These are phyloP conservation scores for Homalodisca vitripennis DNA, from an alignment of 1,140 invertebrate genomes.

Conservation along the genomic window DNA sequence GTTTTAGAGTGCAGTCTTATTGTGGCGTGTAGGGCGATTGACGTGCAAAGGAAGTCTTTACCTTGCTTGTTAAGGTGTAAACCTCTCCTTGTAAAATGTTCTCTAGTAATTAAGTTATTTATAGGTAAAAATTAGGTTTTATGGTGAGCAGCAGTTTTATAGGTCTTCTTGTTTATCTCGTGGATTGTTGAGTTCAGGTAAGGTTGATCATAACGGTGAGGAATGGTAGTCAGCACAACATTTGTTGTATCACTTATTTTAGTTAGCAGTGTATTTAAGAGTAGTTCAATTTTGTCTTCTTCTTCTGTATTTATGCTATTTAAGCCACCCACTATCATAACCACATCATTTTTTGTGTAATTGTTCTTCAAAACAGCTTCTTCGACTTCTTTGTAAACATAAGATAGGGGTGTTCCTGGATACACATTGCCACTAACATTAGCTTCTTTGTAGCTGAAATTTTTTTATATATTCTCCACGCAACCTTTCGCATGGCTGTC, in stretches of 20 bases:
- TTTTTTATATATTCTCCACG: background rate
- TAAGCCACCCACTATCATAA: background rate
- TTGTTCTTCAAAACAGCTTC: background rate
- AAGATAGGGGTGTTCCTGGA: background rate
- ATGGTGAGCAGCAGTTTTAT: background rate
- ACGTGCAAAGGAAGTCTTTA: background rate
- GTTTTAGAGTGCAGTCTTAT: constrained; percentile 1
- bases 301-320: constrained; percentile 11
- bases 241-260: background rate
- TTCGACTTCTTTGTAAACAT: background rate
- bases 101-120: constrained; percentile 3
- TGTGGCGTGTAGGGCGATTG: background rate
- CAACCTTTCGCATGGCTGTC: background rate
- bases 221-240: background rate
- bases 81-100: background rate
- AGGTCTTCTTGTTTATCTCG: background rate
- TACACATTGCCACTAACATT: background rate
- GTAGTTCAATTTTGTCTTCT: background rate
- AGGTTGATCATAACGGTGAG: background rate
- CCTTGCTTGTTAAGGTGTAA: background rate
- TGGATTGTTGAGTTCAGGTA: background rate
- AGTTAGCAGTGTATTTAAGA: background rate
- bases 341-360: background rate
- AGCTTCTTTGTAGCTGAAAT: background rate
- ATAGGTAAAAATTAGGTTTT: constrained; percentile 1